Evolutionary conservation across 2,113 vertebrate species (phyloP).

Genomic region (Austrofundulus limnaeus): DNA sequence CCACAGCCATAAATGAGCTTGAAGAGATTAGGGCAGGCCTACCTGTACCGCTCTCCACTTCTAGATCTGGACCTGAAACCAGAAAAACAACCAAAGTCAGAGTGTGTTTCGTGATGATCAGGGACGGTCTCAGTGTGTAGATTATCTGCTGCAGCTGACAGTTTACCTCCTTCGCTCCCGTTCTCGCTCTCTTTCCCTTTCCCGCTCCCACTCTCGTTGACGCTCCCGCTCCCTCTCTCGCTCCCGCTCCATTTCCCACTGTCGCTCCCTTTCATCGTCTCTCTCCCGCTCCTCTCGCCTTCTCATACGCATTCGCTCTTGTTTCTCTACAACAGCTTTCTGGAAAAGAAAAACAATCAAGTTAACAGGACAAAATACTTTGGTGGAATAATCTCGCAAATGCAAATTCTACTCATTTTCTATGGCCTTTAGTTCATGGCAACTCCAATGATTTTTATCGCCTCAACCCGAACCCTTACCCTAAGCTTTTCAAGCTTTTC

Average conservation of each 20-base stretch:
- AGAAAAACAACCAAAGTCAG: neutral
- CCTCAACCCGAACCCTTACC: constrained; percentile 74
- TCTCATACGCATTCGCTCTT: constrained; percentile 89
- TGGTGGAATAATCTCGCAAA: neutral
- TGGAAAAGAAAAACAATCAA: constrained; percentile 47
- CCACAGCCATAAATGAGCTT: neutral
- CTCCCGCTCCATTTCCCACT: constrained; percentile 75
- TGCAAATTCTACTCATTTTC: neutral
- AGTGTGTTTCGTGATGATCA: neutral
- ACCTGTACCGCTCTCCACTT: constrained; percentile 80
- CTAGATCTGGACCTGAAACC: constrained; percentile 76
- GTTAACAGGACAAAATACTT: neutral
- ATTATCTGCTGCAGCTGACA: too few species aligned
- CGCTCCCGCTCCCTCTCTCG: constrained; percentile 56
- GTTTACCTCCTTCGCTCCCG: constrained; percentile 73
- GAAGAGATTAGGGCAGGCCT: constrained; percentile 3
- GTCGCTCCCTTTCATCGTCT: constrained; percentile 79
- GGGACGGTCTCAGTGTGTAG: too few species aligned
- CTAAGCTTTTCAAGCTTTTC: constrained; percentile 97
- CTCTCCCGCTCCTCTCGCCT: constrained; percentile 90
- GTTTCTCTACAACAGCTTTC: constrained; percentile 95
- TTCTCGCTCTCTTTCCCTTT: constrained; percentile 66
- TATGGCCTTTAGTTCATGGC: neutral
- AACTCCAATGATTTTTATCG: too few species aligned
- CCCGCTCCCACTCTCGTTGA: constrained; percentile 62